Evolutionary conservation across 2,888 invertebrate species (phyloP), one percentile per base, ranked within the genome.

Genomic region (Phyllotreta cruciferae): DNA sequence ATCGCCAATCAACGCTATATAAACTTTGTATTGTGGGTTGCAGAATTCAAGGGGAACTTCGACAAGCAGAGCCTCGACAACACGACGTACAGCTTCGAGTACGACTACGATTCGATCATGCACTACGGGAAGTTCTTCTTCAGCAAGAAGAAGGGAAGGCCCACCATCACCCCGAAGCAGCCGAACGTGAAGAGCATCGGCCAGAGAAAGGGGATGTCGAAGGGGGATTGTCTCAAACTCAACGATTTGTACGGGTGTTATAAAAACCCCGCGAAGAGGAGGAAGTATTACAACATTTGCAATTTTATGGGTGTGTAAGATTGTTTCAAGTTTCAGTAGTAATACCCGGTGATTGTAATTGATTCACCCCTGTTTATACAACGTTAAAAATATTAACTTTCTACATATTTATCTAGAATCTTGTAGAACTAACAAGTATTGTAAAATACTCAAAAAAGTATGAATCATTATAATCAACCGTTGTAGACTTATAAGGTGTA

Each of bases 61-160:
- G 87, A 87, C 66, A 86, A 88, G 55, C 86, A 88, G 67, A 86
- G 87, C 53, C 78, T 85, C 38, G 84, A 85, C 55, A 87, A 88
- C 69, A 88, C 88, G 5, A 86, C 87, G 5, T 87, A 87, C 73
- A 82, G 84, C 53, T 90, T 88, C 76, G 88, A 88, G 61, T 93
- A 93, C 73, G 92, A 92, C 77, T 92, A 88, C 75, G 87, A 88
- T 67, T 90, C 90, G 8, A 88, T 92, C 37, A 91, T 92, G 91
- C 93, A 93, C 77, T 93, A 93, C 70, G 89, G 89, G 1, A 82
- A 83, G 67, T 82, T 83, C 73, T 89, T 87, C 76, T 89, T 89
- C 75, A 87, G 87, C 70, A 85, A 85, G 73, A 82, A 81, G 60
- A 85, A 85, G 75, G 84, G 85, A 24, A 86, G 85, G 72, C 86